A percentile compares a stretch with the other conserved stretches of the same genome.
These are phyloP conservation scores for Aplocera efformata DNA, from an alignment of 2,888 invertebrate genomes.

Conservation along the genomic window DNA sequence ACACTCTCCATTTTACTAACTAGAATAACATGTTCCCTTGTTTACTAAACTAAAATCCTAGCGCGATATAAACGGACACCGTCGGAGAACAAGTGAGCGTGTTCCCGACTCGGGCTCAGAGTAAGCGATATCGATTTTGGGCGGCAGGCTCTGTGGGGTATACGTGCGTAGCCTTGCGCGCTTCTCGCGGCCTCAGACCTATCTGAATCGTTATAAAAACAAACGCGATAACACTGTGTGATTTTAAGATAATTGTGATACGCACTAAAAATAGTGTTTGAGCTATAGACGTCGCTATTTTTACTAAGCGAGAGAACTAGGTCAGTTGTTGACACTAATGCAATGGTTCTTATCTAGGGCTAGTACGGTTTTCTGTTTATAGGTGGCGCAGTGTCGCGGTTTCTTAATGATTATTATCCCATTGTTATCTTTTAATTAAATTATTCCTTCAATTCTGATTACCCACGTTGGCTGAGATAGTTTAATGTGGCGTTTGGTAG, in stretches of 20 bases:
- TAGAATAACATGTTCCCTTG: conserved; percentile 72
- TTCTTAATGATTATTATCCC: too few relatives aligned
- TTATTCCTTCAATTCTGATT: too few relatives aligned
- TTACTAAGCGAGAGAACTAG: conserved; percentile 71
- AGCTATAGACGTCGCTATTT: conserved; percentile 78
- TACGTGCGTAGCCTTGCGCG: conserved; percentile 53
- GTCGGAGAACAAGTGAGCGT: conserved; percentile 52
- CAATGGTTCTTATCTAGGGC: conserved; percentile 41
- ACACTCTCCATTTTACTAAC: conserved; percentile 61
- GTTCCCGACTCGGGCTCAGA: not conserved
- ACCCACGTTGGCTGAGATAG: too few relatives aligned
- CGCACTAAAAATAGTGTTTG: conserved; percentile 75
- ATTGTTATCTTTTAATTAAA: too few relatives aligned
- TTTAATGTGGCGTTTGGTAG: too few relatives aligned
- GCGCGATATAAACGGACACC: conserved; percentile 62
- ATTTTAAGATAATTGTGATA: conserved; percentile 65
- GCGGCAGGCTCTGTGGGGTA: conserved; percentile 37
- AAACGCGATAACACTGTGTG: conserved; percentile 55
- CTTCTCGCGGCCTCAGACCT: conserved; percentile 29
- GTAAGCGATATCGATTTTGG: conserved; percentile 44
- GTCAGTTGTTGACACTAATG: conserved; percentile 58
- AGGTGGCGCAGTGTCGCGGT: conserved; percentile 35
- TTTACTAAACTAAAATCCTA: conserved; percentile 72
- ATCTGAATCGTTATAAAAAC: conserved; percentile 33
- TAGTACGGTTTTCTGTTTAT: conserved; percentile 27